These are phyloP conservation scores for Brachionus sp. DNA, from an alignment of 1,140 invertebrate genomes.

Conservation along the genomic window DNA sequence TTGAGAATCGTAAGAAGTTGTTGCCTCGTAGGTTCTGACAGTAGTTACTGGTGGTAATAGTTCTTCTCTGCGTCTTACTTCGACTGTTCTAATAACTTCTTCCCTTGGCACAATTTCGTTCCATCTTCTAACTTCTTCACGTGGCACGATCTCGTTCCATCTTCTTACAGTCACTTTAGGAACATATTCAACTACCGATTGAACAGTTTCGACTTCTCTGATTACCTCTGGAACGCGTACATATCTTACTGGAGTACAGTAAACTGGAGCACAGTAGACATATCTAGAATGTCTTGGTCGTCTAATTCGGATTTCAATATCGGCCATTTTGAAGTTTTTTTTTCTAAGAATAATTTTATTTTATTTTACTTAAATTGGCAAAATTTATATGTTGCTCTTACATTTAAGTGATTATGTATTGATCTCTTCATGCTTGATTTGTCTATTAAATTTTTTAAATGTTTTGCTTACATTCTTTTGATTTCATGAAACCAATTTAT, in stretches of 20 bases:
- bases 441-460: background rate
- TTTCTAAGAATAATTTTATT: background rate
- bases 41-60: background rate
- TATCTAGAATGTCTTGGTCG: background rate
- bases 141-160: background rate
- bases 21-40: background rate
- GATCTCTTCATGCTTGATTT: background rate
- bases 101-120: constrained; percentile 37
- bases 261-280: background rate
- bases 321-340: background rate
- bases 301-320: background rate
- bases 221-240: background rate
- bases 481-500: background rate
- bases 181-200: background rate
- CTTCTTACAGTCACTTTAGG: background rate
- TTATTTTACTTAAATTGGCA: background rate
- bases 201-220: background rate
- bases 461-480: background rate
- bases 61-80: background rate
- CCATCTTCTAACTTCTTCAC: background rate
- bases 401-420: constrained; percentile 8
- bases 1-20: background rate
- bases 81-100: background rate
- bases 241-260: background rate
- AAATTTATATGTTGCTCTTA: background rate